These are phyloP conservation scores for Chrysopilus asiliformis DNA, from an alignment of 2,888 invertebrate species.

Conservation along the genomic window DNA sequence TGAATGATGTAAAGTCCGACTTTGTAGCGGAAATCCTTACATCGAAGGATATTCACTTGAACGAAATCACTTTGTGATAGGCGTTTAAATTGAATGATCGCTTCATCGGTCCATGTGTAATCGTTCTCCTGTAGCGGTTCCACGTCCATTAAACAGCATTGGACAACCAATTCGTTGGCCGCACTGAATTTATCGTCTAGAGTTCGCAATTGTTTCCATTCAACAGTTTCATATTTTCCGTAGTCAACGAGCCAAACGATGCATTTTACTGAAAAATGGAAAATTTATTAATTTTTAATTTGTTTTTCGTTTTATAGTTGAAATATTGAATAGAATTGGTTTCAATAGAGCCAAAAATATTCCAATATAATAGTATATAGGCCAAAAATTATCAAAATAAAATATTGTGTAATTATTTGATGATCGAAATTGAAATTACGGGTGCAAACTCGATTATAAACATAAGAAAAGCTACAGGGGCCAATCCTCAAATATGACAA, in stretches of 20 bases:
- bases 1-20: constrained; percentile 35
- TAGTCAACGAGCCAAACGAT: constrained; percentile 40
- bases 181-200: constrained; percentile 29
- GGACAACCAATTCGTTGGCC: constrained; percentile 21
- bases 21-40: constrained; percentile 21
- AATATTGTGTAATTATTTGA: too few relatives aligned
- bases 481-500: too few relatives aligned
- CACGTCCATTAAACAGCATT: constrained; percentile 34
- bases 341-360: too few relatives aligned
- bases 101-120: constrained; percentile 30
- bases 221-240: constrained; percentile 43
- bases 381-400: too few relatives aligned
- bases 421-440: too few relatives aligned
- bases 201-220: constrained; percentile 37
- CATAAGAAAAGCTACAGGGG: too few relatives aligned
- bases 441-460: too few relatives aligned
- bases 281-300: not conserved
- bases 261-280: constrained; percentile 1
- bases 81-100: constrained; percentile 30
- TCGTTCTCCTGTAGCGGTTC: constrained; percentile 29
- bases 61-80: constrained; percentile 28
- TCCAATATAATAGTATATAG: too few relatives aligned
- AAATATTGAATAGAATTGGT: too few relatives aligned
- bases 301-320: too few relatives aligned
- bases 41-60: constrained; percentile 31